Evolutionary conservation across 1,140 invertebrate genomes (phyloP).

Genomic region (Musca vetustissima): DNA sequence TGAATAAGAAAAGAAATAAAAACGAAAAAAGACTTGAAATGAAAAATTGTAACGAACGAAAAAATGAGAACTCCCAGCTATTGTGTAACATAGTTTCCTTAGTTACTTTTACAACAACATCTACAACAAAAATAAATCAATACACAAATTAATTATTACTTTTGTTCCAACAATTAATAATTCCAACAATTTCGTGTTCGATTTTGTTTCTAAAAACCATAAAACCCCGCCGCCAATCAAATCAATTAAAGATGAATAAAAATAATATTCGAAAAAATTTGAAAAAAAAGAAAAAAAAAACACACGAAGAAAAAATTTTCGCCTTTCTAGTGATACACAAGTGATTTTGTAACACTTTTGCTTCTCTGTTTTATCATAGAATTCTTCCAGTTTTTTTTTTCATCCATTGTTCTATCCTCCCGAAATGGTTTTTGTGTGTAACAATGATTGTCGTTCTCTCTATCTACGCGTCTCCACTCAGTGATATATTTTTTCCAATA

Average conservation of each 20-base stretch:
- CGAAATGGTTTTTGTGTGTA: slow-evolving; percentile 2
- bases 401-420: not conserved
- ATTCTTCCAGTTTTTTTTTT: no score
- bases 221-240: not conserved
- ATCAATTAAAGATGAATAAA: slow-evolving; percentile 6
- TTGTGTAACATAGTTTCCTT: slow-evolving; percentile 9
- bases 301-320: not conserved
- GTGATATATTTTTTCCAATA: no score
- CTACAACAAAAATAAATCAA: slow-evolving; percentile 12
- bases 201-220: not conserved
- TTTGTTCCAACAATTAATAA: not conserved
- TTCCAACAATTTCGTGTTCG: no score
- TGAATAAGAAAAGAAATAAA: not conserved
- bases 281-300: no score
- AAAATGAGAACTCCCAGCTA: not conserved
- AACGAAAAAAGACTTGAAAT: slow-evolving; percentile 2
- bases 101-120: no score
- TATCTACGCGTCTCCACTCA: no score
- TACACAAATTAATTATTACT: not conserved
- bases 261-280: not conserved
- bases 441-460: not conserved
- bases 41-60: not conserved
- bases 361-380: not conserved
- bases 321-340: not conserved
- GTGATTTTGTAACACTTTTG: slow-evolving; percentile 13